Evolutionary conservation across 1,140 invertebrate genomes (phyloP).

Genomic region (Drosophila funebris): DNA sequence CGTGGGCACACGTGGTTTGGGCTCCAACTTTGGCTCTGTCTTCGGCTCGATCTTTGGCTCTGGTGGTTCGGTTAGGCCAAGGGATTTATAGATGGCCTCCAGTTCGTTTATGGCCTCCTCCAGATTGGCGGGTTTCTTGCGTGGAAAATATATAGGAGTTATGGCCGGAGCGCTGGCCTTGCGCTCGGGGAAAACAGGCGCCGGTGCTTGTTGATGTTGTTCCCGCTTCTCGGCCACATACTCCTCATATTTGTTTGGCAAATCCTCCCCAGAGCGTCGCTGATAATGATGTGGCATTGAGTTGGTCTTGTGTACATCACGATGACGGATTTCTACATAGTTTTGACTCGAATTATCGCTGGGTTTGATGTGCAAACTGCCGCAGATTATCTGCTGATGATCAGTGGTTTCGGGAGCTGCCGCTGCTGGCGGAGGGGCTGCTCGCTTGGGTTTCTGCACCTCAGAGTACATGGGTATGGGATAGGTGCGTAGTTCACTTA

Average conservation of each 20-base stretch:
- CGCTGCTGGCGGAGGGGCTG: background rate
- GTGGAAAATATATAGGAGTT: conserved; percentile 68
- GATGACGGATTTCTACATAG: conserved; percentile 71
- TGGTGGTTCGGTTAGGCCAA: conserved; percentile 90
- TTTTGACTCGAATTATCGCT: conserved; percentile 40
- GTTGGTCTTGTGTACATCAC: conserved; percentile 67
- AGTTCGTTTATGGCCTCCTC: conserved; percentile 94
- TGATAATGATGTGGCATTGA: conserved; percentile 79
- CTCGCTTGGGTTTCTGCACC: conserved; percentile 68
- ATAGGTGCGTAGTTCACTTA: conserved; percentile 60
- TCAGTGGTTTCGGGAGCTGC: background rate
- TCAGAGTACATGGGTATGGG: conserved; percentile 79
- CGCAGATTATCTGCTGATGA: conserved; percentile 53
- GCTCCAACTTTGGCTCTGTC: conserved; percentile 78
- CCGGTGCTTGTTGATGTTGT: conserved; percentile 66
- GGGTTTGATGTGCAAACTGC: conserved; percentile 74
- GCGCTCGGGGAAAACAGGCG: conserved; percentile 53
- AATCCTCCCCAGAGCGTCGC: conserved; percentile 64
- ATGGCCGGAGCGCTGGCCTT: conserved; percentile 57
- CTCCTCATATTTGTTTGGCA: conserved; percentile 74
- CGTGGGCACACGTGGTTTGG: conserved; percentile 84
- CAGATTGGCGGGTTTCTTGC: conserved; percentile 88
- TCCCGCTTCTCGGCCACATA: conserved; percentile 77
- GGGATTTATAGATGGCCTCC: conserved; percentile 94
- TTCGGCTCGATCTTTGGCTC: conserved; percentile 88